These are phyloP conservation scores for Ianthella basta DNA, from an alignment of 37 sponge, comb jelly and placozoan genomes.

Conservation along the genomic window DNA sequence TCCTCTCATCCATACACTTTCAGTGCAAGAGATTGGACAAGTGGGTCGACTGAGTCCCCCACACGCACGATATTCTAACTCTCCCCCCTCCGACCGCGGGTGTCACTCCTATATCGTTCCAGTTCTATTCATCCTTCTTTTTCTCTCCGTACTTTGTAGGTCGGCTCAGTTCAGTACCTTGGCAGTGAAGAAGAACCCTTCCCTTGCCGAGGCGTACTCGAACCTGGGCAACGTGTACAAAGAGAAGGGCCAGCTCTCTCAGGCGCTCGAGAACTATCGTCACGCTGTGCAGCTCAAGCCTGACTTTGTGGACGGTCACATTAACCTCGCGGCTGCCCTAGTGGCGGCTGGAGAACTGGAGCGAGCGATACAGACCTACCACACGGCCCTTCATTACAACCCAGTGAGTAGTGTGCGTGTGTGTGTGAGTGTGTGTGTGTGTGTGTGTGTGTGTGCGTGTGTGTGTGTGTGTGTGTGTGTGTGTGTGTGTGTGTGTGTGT, in stretches of 20 bases:
- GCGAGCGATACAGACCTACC: constrained; percentile 94
- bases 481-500: neutral
- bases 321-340: constrained; percentile 97
- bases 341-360: constrained; percentile 95
- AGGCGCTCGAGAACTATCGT: constrained; percentile 93
- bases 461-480: neutral
- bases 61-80: neutral
- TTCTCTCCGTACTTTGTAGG: constrained; percentile 38
- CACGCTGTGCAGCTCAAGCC: constrained; percentile 95
- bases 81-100: neutral
- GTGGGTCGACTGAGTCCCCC: constrained; percentile 53
- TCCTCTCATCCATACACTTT: constrained; percentile 98
- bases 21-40: constrained; percentile 96
- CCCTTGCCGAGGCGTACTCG: constrained; percentile 97
- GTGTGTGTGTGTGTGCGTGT: neutral
- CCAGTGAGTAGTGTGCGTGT: constrained; percentile 76
- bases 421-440: neutral
- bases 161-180: constrained; percentile 96
- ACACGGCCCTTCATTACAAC: constrained; percentile 93
- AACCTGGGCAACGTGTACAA: constrained; percentile 99
- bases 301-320: constrained; percentile 99
- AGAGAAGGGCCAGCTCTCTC: constrained; percentile 89
- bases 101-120: neutral
- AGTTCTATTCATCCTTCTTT: neutral
- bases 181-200: constrained; percentile 97